phyloP scores from a whole-genome alignment of 2,113 vertebrate genomes.

The Hippocampus zosterae region DNA sequence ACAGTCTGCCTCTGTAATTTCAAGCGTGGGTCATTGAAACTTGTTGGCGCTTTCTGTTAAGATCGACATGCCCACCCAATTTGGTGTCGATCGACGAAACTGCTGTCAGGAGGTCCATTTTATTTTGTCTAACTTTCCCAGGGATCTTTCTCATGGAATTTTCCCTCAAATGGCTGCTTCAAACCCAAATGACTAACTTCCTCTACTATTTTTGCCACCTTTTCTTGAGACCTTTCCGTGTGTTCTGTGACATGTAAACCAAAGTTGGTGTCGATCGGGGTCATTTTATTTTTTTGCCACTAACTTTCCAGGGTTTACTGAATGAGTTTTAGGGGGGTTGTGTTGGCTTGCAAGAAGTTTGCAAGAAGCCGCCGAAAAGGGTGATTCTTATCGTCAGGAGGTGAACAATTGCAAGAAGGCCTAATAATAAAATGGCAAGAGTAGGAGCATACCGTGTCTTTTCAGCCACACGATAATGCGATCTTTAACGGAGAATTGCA shows the following conservation, averaged over 20 bases:
- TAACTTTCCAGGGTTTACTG: too few species aligned
- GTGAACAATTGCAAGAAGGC: too few species aligned
- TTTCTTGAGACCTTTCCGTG: background rate
- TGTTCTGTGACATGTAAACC: background rate
- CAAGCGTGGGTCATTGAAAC: too few species aligned
- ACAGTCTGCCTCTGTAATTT: background rate
- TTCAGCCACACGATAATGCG: background rate
- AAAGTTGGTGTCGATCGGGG: background rate
- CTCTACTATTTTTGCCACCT: background rate
- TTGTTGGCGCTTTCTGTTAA: too few species aligned
- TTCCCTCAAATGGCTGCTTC: background rate
- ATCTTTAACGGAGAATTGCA: slow-evolving; percentile 1
- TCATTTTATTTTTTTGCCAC: background rate
- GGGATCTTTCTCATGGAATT: background rate
- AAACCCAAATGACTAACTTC: background rate
- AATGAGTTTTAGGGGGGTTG: too few species aligned
- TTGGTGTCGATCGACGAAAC: background rate
- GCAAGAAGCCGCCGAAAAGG: background rate
- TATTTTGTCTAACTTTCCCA: background rate
- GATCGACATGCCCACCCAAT: too few species aligned
- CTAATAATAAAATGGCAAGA: too few species aligned
- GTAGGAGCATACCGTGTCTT: background rate
- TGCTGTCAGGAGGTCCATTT: background rate
- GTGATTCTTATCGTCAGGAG: too few species aligned
- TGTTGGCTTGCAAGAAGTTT: background rate